A percentile compares a stretch with the other conserved stretches of the same genome.
These are phyloP conservation scores for Spongilla lacustris DNA, from an alignment of 37 sponge, comb jelly and placozoan species.

Conservation along the genomic window DNA sequence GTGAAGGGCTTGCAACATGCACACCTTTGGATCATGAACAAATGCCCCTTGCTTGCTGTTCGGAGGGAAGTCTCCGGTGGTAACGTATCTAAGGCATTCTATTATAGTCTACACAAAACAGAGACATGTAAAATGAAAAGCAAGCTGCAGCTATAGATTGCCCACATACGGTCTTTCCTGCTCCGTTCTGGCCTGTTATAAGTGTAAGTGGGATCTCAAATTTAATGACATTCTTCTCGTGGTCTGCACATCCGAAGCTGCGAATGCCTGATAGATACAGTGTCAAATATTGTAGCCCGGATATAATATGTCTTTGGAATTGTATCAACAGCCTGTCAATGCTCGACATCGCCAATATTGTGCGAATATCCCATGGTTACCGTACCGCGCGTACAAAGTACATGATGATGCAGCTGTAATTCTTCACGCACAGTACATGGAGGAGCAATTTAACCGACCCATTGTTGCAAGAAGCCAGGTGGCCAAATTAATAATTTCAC, in stretches of 20 bases:
- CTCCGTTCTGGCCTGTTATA: slow-evolving; percentile 96
- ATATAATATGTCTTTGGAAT: not conserved
- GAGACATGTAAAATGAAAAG: not conserved
- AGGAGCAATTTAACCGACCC: not conserved
- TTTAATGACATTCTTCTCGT: slow-evolving; percentile 59
- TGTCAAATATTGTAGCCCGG: not conserved
- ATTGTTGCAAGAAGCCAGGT: too few relatives aligned
- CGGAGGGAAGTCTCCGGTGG: slow-evolving; percentile 91
- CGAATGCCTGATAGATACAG: slow-evolving; percentile 71
- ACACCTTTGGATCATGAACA: slow-evolving; percentile 92
- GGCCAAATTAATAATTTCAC: too few relatives aligned
- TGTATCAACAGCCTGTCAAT: slow-evolving; percentile 79
- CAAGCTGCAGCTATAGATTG: too few relatives aligned
- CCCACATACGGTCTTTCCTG: slow-evolving; percentile 91
- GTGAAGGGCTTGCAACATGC: not conserved
- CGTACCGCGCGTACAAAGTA: not conserved
- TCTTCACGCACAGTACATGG: too few relatives aligned
- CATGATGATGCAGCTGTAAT: not conserved
- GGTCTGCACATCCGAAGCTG: slow-evolving; percentile 75
- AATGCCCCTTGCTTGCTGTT: slow-evolving; percentile 89
- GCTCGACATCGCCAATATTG: slow-evolving; percentile 48
- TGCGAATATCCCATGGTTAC: not conserved
- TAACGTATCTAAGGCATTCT: slow-evolving; percentile 92
- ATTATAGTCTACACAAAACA: slow-evolving; percentile 83
- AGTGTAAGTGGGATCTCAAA: slow-evolving; percentile 93